Evolutionary conservation across 1,140 invertebrate species (phyloP).

Genomic region (Drosophila bifasciata): DNA sequence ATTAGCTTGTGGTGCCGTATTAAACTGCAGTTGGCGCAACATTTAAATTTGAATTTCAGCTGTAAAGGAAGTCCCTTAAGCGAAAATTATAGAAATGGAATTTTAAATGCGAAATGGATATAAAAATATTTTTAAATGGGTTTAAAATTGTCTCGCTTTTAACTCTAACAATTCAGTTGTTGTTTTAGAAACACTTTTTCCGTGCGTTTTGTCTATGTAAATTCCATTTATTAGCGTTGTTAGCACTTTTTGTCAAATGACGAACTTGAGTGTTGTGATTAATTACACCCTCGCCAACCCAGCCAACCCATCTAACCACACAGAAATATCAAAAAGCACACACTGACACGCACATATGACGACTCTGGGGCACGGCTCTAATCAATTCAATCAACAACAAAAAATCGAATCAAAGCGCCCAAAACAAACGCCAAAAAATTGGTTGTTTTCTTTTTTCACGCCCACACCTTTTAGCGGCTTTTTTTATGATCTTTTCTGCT

Average conservation of each 20-base stretch:
- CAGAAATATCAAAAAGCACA: constrained; percentile 1
- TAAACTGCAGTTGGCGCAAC: too few relatives aligned
- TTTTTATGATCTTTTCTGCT: constrained; percentile 76
- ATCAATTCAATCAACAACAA: constrained; percentile 78
- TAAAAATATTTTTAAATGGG: not conserved
- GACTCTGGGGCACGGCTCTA: constrained; percentile 57
- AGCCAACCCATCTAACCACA: constrained; percentile 24
- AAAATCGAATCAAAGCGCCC: constrained; percentile 46
- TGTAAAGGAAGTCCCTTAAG: too few relatives aligned
- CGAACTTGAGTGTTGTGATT: constrained; percentile 52
- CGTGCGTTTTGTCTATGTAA: constrained; percentile 25
- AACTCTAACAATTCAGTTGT: not conserved
- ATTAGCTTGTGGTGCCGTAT: too few relatives aligned
- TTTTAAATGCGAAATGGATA: not conserved
- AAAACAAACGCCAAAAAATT: constrained; percentile 27
- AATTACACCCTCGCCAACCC: constrained; percentile 60
- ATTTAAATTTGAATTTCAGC: too few relatives aligned
- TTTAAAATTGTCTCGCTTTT: not conserved
- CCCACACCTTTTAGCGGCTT: constrained; percentile 81
- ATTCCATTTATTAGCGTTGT: constrained; percentile 55
- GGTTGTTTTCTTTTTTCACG: constrained; percentile 57
- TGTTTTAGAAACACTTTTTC: constrained; percentile 8
- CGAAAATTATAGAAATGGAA: not conserved
- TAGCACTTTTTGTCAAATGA: constrained; percentile 54
- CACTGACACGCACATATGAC: not conserved